These are phyloP conservation scores for Zhuqinia jingwanae DNA, from an alignment of 2,888 invertebrate genomes.

Conservation along the genomic window DNA sequence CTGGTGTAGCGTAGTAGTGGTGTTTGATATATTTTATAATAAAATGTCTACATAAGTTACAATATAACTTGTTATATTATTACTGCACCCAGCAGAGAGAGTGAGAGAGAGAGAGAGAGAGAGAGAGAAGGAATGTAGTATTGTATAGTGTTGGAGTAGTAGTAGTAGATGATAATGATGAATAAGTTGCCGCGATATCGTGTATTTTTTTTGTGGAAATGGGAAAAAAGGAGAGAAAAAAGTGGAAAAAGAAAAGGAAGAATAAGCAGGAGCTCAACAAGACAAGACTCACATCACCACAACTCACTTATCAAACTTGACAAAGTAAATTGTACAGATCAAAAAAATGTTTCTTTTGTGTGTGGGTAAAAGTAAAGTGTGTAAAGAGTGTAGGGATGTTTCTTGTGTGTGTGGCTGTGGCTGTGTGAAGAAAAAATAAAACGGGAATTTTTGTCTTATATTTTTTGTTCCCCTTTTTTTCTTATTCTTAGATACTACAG, in stretches of 20 bases:
- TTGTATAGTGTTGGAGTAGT: constrained; percentile 23
- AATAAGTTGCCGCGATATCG: background rate
- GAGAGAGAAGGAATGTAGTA: too few relatives aligned
- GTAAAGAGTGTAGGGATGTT: background rate
- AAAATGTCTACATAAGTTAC: background rate
- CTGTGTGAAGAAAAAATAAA: background rate
- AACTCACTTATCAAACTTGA: constrained; percentile 73
- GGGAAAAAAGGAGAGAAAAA: constrained; percentile 36
- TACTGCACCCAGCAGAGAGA: too few relatives aligned
- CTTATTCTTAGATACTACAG: background rate
- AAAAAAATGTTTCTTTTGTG: constrained; percentile 62
- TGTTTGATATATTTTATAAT: background rate
- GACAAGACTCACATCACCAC: constrained; percentile 72
- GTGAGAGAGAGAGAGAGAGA: too few relatives aligned
- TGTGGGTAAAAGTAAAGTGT: constrained; percentile 19
- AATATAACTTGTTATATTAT: background rate
- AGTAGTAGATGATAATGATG: background rate
- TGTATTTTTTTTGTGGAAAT: constrained; percentile 9
- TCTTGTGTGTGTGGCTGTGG: too few relatives aligned
- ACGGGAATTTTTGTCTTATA: background rate
- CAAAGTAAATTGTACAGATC: constrained; percentile 72
- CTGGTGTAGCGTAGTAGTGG: background rate
- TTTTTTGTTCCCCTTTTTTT: constrained; percentile 34
- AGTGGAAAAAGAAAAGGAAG: background rate
- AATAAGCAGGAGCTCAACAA: constrained; percentile 62